A percentile compares a stretch with the other conserved stretches of the same genome.
These are phyloP conservation scores for Otus scops DNA, from an alignment of 2,797 vertebrate genomes.

Conservation along the genomic window DNA sequence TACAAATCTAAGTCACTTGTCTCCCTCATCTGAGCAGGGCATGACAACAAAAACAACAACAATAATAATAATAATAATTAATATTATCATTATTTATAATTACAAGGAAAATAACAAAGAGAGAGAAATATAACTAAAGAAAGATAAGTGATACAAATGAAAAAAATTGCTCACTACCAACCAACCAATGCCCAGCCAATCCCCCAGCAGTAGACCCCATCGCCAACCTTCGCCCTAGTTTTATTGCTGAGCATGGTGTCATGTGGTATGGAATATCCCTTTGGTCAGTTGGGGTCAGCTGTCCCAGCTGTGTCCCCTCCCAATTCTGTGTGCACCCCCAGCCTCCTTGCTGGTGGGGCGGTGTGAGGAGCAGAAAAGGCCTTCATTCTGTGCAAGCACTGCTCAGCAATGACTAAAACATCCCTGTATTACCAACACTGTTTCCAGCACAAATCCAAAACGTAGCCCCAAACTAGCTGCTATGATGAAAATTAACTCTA, in stretches of 20 bases:
- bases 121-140: neutral
- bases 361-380: neutral
- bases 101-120: neutral
- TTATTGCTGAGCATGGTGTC: neutral
- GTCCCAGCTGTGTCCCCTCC: neutral
- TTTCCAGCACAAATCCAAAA: neutral
- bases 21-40: too few relatives aligned
- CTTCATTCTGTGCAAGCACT: neutral
- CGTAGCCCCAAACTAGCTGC: neutral
- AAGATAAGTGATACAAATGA: neutral
- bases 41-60: too few relatives aligned
- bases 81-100: too few relatives aligned
- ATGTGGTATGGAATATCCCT: neutral
- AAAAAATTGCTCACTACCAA: neutral
- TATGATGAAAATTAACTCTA: neutral
- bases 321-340: neutral
- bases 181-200: neutral
- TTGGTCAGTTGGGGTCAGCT: neutral
- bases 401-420: neutral
- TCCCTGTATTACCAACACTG: neutral
- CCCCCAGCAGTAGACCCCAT: accelerated
- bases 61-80: too few relatives aligned
- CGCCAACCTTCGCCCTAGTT: neutral
- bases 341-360: accelerated
- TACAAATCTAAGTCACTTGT: too few relatives aligned